These are phyloP conservation scores for Drepanosiphum platanoidis DNA, from an alignment of 2,888 invertebrate genomes.

Conservation along the genomic window DNA sequence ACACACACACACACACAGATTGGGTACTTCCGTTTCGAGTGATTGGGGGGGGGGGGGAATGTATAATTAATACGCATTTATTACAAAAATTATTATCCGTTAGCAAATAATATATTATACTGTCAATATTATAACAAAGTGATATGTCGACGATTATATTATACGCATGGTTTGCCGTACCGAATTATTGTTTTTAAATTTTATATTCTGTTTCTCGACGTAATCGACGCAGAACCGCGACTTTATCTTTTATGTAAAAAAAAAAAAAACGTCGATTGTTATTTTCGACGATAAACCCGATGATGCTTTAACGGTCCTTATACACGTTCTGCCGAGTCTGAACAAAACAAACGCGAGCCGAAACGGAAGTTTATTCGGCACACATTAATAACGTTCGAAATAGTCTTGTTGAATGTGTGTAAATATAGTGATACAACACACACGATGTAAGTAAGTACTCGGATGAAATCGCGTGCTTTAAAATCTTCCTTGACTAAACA, in stretches of 20 bases:
- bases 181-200: too few species aligned
- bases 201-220: not conserved
- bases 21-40: too few species aligned
- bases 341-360: not conserved
- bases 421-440: slow-evolving; percentile 7
- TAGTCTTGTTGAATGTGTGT: slow-evolving; percentile 30
- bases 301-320: not conserved
- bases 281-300: not conserved
- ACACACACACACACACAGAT: too few species aligned
- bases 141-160: too few species aligned
- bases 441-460: not conserved
- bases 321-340: not conserved
- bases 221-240: not conserved
- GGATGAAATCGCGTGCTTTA: not conserved
- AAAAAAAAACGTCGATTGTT: not conserved
- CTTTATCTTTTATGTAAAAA: not conserved
- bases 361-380: slow-evolving; percentile 42
- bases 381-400: slow-evolving; percentile 36
- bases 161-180: too few species aligned
- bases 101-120: too few species aligned
- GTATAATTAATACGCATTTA: too few species aligned
- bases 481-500: slow-evolving; percentile 21
- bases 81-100: too few species aligned
- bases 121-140: too few species aligned
- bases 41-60: too few species aligned